Percentiles rank a stretch among this genome's conserved stretches.
These are phyloP conservation scores for Tympanoctomys barrerae DNA, from an alignment of 2,797 vertebrate genomes.

Conservation along the genomic window DNA sequence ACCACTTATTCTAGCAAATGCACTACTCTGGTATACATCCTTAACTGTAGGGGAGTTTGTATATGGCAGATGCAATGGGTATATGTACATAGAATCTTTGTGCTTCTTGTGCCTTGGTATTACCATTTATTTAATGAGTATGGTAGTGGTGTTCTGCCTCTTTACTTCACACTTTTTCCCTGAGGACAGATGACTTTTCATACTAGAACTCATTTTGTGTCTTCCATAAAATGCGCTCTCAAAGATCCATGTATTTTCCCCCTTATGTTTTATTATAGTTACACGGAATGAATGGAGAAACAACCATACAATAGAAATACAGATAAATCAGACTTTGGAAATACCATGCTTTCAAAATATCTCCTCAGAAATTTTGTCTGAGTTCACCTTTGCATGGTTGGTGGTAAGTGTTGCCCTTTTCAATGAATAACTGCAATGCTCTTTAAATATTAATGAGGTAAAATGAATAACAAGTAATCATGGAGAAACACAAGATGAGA, in stretches of 20 bases:
- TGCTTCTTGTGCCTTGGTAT: not conserved
- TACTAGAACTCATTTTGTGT: not conserved
- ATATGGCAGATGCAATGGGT: accelerated
- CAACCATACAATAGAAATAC: conserved; percentile 73
- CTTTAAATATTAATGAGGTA: conserved; percentile 77
- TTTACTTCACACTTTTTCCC: not conserved
- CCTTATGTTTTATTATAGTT: conserved; percentile 68
- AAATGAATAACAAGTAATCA: conserved; percentile 70
- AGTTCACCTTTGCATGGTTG: conserved; percentile 85
- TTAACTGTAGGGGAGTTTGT: not conserved
- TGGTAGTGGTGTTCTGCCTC: not conserved
- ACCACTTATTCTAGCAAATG: not conserved
- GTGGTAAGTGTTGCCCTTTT: conserved; percentile 86
- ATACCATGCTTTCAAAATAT: conserved; percentile 85
- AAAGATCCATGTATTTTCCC: conserved; percentile 53
- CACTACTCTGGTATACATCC: accelerated
- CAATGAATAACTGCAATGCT: conserved; percentile 68
- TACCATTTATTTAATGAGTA: not conserved
- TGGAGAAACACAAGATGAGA: conserved; percentile 31
- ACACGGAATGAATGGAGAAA: conserved; percentile 78
- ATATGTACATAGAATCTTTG: not conserved
- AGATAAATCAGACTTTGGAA: conserved; percentile 85
- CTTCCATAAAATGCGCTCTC: conserved; percentile 21
- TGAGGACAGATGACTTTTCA: not conserved
- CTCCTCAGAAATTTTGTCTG: conserved; percentile 76